Evolutionary conservation across 2,888 invertebrate species (phyloP).

Genomic region (Nomada fucata): DNA sequence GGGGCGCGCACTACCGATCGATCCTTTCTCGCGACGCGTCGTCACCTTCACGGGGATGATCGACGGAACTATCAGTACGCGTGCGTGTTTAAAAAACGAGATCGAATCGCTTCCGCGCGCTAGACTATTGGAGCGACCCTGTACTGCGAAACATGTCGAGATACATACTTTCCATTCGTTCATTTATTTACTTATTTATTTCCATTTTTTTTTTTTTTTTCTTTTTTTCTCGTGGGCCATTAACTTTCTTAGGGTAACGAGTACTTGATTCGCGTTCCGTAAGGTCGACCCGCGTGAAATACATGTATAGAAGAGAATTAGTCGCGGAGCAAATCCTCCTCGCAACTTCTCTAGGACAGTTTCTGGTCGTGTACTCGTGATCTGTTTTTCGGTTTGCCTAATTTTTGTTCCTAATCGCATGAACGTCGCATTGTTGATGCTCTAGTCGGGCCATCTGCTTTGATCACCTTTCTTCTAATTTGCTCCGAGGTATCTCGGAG

Average conservation of each 20-base stretch:
- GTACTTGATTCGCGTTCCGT: neutral
- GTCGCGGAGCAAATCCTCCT: slow-evolving; percentile 33
- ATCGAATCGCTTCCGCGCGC: slow-evolving; percentile 11
- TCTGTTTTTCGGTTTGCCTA: slow-evolving; percentile 56
- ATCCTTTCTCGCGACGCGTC: neutral
- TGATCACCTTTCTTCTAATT: slow-evolving; percentile 25
- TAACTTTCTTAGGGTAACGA: slow-evolving; percentile 81
- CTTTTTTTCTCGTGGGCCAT: slow-evolving; percentile 73
- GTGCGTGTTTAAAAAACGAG: too few species aligned
- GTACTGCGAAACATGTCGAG: slow-evolving; percentile 50
- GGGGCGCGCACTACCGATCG: slow-evolving; percentile 8
- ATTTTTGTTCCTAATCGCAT: slow-evolving; percentile 63
- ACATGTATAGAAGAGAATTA: neutral
- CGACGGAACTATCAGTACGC: too few species aligned
- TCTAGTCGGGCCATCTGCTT: slow-evolving; percentile 46
- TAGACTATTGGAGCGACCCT: slow-evolving; percentile 38
- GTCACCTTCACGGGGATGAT: neutral
- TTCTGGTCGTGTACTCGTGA: slow-evolving; percentile 77
- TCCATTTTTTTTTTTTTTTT: slow-evolving; percentile 35
- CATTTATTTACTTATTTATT: slow-evolving; percentile 21
- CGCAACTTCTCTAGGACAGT: slow-evolving; percentile 79
- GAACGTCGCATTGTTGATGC: slow-evolving; percentile 42
- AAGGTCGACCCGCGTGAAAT: neutral
- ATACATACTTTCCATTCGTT: slow-evolving; percentile 62
- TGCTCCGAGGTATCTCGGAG: slow-evolving; percentile 5